Base-by-base conservation (phyloP, 2,888 invertebrate species). In the Monoplex corrugatus region DNA sequence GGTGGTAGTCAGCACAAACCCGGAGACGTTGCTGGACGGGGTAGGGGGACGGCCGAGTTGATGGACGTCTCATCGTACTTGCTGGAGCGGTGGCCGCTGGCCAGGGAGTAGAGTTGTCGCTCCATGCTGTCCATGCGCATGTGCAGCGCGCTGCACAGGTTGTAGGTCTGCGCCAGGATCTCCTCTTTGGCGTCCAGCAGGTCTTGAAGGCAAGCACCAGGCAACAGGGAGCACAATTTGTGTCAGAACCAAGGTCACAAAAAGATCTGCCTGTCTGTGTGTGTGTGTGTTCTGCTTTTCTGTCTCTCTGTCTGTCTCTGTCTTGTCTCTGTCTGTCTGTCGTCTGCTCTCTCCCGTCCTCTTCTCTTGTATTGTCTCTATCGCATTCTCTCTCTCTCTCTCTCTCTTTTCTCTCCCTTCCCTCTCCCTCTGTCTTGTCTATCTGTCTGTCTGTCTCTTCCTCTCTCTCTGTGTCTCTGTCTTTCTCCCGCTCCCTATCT, bases 121-220 rank as follows among this genome's bases (percentile, higher is more conserved):
- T 92, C 92, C 86, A 92, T 38, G 35, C 43, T 80, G 57, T 92
- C 92, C 68, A 92, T 68, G 35, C 90, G 86, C n/a, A 75, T 85
- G 38, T 90, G 88, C 38, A 92, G 72, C 38, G 91, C 89, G n/a
- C 88, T 89, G 84, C 87, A 90, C 72, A 91, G 78, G 72, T 90
- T 91, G 72, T 90, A 87, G 32, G 92, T 75, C 88, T 92, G 91
- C 16, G 90, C 87, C 38, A 92, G 72, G 35, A 92, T 87, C 78
- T 92, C 92, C 38, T 92, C 92, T 75, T 91, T 90, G 35, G 92
- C 91, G 87, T 92, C 92, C 72, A 91, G 89, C 50, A 92, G 87
- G 32, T 92, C 92, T 92, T 89, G 6, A 75, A 87, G 13, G 89
- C 19, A 75, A 87, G 13, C 28, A 43, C 2, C 75, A 35, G 23